A percentile compares a stretch with the other conserved stretches of the same genome.
phyloP scores from a whole-genome alignment of 2,113 vertebrate genomes.

The Mesocricetus auratus region DNA sequence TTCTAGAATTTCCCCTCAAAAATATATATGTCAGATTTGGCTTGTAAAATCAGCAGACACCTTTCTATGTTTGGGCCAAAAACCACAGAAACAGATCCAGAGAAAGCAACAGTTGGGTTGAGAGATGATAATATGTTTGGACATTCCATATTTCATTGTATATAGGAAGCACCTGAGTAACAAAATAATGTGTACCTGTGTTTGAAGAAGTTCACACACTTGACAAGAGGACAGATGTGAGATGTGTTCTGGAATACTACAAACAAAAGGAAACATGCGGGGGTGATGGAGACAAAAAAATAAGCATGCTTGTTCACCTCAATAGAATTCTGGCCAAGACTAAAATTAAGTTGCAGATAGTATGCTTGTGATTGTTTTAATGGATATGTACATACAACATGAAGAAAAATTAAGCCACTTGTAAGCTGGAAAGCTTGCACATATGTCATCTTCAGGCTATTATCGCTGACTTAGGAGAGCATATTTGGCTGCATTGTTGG shows the following conservation, averaged over 20 bases:
- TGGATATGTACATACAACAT: not conserved
- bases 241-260: not conserved
- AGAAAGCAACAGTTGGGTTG: slow-evolving; percentile 80
- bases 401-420: slow-evolving; percentile 36
- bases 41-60: slow-evolving; percentile 85
- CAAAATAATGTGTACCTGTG: slow-evolving; percentile 50
- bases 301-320: slow-evolving; percentile 7
- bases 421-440: slow-evolving; percentile 11
- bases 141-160: slow-evolving; percentile 78
- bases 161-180: slow-evolving; percentile 74
- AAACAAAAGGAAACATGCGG: slow-evolving; percentile 38
- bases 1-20: slow-evolving; percentile 65
- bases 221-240: slow-evolving; percentile 37
- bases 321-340: not conserved
- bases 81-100: slow-evolving; percentile 84
- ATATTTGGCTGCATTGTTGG: slow-evolving; percentile 56
- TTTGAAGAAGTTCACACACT: slow-evolving; percentile 52
- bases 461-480: slow-evolving; percentile 49
- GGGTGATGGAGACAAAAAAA: not conserved
- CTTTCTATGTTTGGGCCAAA: slow-evolving; percentile 83
- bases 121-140: slow-evolving; percentile 85
- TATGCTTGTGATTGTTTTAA: not conserved
- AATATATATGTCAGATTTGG: slow-evolving; percentile 69
- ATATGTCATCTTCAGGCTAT: slow-evolving; percentile 51
- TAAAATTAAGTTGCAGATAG: slow-evolving; percentile 36